Conservation (phyloP, 2,888 invertebrate species). For the Perizoma affinitatum region DNA sequence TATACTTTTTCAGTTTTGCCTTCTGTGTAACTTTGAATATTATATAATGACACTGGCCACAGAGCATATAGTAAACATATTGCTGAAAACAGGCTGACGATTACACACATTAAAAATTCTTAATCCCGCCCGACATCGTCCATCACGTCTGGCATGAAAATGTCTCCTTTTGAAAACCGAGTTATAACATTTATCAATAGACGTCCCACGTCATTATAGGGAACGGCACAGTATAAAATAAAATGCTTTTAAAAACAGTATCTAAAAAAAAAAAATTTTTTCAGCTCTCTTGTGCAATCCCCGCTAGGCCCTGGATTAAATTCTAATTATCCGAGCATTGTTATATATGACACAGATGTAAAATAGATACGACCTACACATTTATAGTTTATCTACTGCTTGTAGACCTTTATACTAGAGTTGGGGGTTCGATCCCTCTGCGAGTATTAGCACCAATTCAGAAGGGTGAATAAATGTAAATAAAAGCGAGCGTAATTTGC, state of each 20-base stretch:
- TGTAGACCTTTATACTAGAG: conserved; percentile 15
- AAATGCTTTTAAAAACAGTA: conserved; percentile 5
- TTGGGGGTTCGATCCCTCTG: conserved; percentile 51
- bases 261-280: too few relatives aligned
- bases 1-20: too few relatives aligned
- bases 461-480: conserved; percentile 80
- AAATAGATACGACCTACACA: not conserved
- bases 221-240: conserved; percentile 25
- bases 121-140: conserved; percentile 42
- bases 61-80: too few relatives aligned
- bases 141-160: conserved; percentile 53
- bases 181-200: conserved; percentile 55
- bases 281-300: too few relatives aligned
- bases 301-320: too few relatives aligned
- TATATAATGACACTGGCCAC: too few relatives aligned
- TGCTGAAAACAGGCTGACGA: not conserved
- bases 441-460: conserved; percentile 80
- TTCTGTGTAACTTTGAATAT: too few relatives aligned
- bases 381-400: not conserved
- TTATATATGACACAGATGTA: not conserved
- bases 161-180: conserved; percentile 43
- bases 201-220: conserved; percentile 50
- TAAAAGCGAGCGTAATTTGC: conserved; percentile 77
- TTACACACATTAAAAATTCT: conserved; percentile 24
- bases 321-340: too few relatives aligned